Percentiles rank a stretch among this genome's conserved stretches.
Conservation (phyloP, 2,888 invertebrate genomes). For the Quadroppia sp. region DNA sequence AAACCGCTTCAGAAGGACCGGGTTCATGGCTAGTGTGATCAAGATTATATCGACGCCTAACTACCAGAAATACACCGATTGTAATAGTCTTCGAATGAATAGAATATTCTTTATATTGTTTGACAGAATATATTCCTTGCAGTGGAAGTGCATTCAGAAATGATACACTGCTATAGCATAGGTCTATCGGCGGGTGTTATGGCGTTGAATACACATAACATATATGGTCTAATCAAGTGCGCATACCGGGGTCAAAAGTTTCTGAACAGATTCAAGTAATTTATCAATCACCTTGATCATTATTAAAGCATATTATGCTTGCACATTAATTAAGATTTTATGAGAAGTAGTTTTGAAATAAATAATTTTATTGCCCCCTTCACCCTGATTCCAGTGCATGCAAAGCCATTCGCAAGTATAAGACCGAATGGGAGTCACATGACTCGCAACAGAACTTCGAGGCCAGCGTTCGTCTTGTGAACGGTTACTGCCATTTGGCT, state of each 20-base stretch:
- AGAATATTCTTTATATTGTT: no score
- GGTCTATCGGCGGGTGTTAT: no score
- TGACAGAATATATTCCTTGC: no score
- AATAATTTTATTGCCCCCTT: no score
- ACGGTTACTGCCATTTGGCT: not conserved
- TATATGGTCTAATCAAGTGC: conserved; percentile 30
- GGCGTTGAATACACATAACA: conserved; percentile 9
- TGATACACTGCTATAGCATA: no score
- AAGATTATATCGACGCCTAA: conserved; percentile 31
- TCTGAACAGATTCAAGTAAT: conserved; percentile 5
- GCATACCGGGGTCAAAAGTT: conserved; percentile 16
- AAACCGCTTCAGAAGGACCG: conserved; percentile 27
- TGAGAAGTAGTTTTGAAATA: no score
- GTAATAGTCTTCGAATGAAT: no score
- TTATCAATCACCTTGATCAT: not conserved
- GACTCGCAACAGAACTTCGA: not conserved
- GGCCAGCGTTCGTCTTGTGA: not conserved
- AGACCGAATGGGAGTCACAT: conserved; percentile 9
- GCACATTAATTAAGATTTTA: no score
- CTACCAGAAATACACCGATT: conserved; percentile 36
- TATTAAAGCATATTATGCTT: not conserved
- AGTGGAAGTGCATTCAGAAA: conserved; percentile 37
- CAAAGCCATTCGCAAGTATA: no score
- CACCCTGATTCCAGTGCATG: no score
- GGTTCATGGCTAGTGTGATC: conserved; percentile 12